Conservation (phyloP, 1,140 invertebrate species). For the Hestina assimilis region DNA sequence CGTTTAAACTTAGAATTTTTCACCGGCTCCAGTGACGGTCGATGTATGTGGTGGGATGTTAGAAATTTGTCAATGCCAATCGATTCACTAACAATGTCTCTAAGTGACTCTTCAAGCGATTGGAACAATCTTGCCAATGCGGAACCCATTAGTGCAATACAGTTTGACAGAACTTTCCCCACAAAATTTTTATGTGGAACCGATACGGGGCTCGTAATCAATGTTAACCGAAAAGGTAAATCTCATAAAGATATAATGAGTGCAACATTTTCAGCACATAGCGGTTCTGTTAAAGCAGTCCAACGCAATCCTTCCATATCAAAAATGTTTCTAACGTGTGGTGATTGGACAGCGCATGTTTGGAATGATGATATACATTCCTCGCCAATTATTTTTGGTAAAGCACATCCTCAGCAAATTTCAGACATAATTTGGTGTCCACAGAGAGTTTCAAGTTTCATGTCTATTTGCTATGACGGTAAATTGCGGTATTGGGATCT, state of each 20-base stretch:
- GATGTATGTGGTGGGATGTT: constrained; percentile 89
- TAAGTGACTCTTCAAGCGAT: constrained; percentile 81
- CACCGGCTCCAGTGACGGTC: constrained; percentile 90
- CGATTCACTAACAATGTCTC: constrained; percentile 81
- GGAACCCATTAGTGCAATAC: constrained; percentile 85
- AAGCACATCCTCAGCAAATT: constrained; percentile 81
- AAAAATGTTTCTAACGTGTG: constrained; percentile 93
- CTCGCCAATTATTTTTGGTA: constrained; percentile 90
- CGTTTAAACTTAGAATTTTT: constrained; percentile 91
- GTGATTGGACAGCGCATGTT: constrained; percentile 91
- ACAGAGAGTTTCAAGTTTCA: constrained; percentile 88
- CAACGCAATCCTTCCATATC: constrained; percentile 91
- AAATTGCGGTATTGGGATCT: constrained; percentile 93
- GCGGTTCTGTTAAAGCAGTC: constrained; percentile 87
- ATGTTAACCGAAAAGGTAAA: constrained; percentile 88
- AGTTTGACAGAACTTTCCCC: constrained; percentile 91
- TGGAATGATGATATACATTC: constrained; percentile 93
- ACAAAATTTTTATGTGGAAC: constrained; percentile 85
- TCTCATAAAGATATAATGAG: constrained; percentile 84
- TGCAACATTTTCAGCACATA: constrained; percentile 80
- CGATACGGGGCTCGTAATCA: constrained; percentile 85
- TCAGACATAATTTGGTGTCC: constrained; percentile 91
- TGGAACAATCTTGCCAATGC: constrained; percentile 80
- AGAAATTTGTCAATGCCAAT: constrained; percentile 86
- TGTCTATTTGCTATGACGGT: constrained; percentile 88